Conservation (phyloP, 1,140 invertebrate genomes). For the Drosophila kurseongensis region DNA sequence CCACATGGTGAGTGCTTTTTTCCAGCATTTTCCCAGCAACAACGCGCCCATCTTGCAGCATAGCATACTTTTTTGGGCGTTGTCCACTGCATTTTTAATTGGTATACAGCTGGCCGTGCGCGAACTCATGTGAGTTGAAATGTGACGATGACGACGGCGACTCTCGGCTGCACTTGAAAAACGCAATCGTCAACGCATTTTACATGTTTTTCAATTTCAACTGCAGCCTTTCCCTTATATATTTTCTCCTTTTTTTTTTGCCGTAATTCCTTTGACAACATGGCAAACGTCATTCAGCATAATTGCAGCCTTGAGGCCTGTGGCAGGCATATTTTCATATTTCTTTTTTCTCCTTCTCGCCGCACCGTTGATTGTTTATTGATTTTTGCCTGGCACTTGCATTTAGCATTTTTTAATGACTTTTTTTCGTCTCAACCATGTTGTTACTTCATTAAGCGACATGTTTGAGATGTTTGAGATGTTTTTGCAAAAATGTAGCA, state of each 20-base stretch:
- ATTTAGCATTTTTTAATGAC: slow-evolving; percentile 77
- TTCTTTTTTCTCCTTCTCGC: slow-evolving; percentile 12
- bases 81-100: slow-evolving; percentile 80
- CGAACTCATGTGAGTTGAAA: slow-evolving; percentile 33
- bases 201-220: slow-evolving; percentile 56
- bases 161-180: slow-evolving; percentile 69
- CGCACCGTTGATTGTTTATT: slow-evolving; percentile 62
- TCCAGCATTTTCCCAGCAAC: neutral
- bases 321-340: slow-evolving; percentile 25
- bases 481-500: slow-evolving; percentile 66
- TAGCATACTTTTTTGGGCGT: slow-evolving; percentile 74
- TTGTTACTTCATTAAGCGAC: slow-evolving; percentile 75
- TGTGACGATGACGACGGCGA: neutral
- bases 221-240: slow-evolving; percentile 12
- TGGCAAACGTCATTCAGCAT: slow-evolving; percentile 53
- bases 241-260: slow-evolving; percentile 27
- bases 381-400: slow-evolving; percentile 62
- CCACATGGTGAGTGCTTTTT: slow-evolving; percentile 48
- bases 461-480: slow-evolving; percentile 10
- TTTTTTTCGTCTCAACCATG: slow-evolving; percentile 54
- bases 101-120: slow-evolving; percentile 56
- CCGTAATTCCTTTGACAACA: slow-evolving; percentile 68
- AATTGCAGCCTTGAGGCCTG: slow-evolving; percentile 73
- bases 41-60: slow-evolving; percentile 4
- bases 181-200: slow-evolving; percentile 73